Percentiles rank a stretch among this genome's conserved stretches.
These are phyloP conservation scores for Myoxocephalus aenaeus DNA, from an alignment of 2,797 vertebrate species.

Conservation along the genomic window DNA sequence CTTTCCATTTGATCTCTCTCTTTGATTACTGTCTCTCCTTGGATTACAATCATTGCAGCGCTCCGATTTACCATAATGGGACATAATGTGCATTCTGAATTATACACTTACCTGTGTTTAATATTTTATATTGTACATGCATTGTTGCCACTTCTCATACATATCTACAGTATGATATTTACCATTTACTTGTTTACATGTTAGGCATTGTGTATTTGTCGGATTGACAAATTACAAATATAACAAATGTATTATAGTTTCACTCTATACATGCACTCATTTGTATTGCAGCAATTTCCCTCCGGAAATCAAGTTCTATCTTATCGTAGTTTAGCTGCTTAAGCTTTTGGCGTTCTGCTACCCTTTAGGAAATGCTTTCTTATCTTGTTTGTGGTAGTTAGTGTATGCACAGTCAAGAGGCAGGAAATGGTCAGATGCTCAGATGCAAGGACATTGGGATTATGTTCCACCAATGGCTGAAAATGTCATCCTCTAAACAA, in stretches of 20 bases:
- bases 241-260: background rate
- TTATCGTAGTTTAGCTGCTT: background rate
- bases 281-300: background rate
- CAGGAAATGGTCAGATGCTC: background rate
- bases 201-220: background rate
- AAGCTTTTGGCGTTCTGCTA: background rate
- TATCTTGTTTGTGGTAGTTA: background rate
- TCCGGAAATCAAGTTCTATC: background rate
- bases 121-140: background rate
- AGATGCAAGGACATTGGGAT: background rate
- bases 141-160: background rate
- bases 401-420: background rate
- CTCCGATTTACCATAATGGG: background rate
- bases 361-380: background rate
- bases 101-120: background rate
- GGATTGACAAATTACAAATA: too few species aligned
- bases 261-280: background rate
- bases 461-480: background rate
- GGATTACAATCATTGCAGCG: background rate
- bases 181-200: background rate
- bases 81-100: background rate
- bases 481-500: background rate
- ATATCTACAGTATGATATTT: background rate
- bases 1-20: background rate
- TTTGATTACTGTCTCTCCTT: background rate